phyloP scores from a whole-genome alignment of 2,888 invertebrate species.

The Arctia plantaginis region DNA sequence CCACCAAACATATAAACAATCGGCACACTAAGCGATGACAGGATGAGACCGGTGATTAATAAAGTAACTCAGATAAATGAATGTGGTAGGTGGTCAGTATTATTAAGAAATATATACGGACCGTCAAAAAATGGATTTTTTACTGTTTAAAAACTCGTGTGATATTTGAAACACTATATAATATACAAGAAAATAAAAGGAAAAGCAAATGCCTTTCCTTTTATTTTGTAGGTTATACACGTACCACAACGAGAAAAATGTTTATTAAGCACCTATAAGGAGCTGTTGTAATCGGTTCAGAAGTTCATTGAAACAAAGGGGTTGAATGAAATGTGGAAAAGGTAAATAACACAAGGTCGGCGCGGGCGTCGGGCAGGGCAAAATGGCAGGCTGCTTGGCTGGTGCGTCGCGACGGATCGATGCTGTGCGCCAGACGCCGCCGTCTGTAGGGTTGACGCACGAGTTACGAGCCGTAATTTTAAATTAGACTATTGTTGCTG shows the following conservation, averaged over 20 bases:
- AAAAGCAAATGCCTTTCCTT: too few species aligned
- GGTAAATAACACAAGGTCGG: conserved; percentile 49
- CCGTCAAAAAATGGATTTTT: conserved; percentile 41
- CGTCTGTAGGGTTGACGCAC: conserved; percentile 42
- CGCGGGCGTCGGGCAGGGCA: conserved; percentile 46
- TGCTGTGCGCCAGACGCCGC: conserved; percentile 52
- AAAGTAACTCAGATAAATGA: conserved; percentile 32
- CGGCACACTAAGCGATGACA: conserved; percentile 69
- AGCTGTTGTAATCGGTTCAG: conserved; percentile 19
- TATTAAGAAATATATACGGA: too few species aligned
- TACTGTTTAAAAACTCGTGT: conserved; percentile 37
- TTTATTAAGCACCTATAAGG: conserved; percentile 34
- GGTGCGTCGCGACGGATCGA: conserved; percentile 69
- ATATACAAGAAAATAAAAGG: conserved; percentile 8
- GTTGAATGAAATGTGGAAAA: conserved; percentile 45
- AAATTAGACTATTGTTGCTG: conserved; percentile 25
- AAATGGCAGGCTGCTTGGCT: conserved; percentile 16
- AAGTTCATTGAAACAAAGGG: conserved; percentile 27
- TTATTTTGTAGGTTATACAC: not conserved
- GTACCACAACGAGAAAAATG: conserved; percentile 30
- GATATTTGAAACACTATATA: conserved; percentile 21
- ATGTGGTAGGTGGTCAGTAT: conserved; percentile 35
- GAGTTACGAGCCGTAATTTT: conserved; percentile 34
- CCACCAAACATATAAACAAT: conserved; percentile 77
- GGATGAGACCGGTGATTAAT: conserved; percentile 51